Conservation (phyloP, 2,797 vertebrate species). For the Acanthurus lineatus region DNA sequence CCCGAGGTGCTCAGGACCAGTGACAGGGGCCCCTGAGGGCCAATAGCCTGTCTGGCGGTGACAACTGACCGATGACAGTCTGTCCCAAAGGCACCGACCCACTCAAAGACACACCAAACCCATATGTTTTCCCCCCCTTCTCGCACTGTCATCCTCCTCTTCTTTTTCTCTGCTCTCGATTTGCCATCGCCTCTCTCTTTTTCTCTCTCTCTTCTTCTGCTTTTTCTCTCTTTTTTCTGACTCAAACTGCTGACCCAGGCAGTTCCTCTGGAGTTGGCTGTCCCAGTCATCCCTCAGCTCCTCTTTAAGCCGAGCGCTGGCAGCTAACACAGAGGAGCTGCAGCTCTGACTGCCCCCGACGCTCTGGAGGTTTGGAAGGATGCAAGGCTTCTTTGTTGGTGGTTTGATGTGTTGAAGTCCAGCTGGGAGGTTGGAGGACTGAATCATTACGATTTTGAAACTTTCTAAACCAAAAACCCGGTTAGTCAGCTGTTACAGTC, state of each 20-base stretch:
- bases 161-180: not conserved
- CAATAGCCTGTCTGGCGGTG: constrained; percentile 65
- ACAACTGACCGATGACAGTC: constrained; percentile 73
- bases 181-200: too few relatives aligned
- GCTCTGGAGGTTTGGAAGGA: constrained; percentile 17
- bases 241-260: constrained; percentile 48
- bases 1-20: constrained; percentile 55
- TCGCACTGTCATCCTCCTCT: constrained; percentile 13
- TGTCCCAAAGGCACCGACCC: constrained; percentile 49
- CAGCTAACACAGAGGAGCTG: constrained; percentile 41
- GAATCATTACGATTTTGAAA: not conserved
- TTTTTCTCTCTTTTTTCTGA: not conserved
- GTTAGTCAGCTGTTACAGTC: not conserved
- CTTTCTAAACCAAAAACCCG: not conserved
- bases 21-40: constrained; percentile 68
- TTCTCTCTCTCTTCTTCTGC: too few relatives aligned
- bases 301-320: constrained; percentile 17
- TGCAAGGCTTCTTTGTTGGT: not conserved
- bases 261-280: constrained; percentile 16
- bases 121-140: not conserved
- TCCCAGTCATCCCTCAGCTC: constrained; percentile 27
- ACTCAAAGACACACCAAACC: constrained; percentile 40
- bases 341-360: constrained; percentile 17
- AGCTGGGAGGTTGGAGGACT: not conserved
- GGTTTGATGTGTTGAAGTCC: constrained; percentile 21